Conservation (phyloP, 2,113 vertebrate genomes). For the Conger conger region DNA sequence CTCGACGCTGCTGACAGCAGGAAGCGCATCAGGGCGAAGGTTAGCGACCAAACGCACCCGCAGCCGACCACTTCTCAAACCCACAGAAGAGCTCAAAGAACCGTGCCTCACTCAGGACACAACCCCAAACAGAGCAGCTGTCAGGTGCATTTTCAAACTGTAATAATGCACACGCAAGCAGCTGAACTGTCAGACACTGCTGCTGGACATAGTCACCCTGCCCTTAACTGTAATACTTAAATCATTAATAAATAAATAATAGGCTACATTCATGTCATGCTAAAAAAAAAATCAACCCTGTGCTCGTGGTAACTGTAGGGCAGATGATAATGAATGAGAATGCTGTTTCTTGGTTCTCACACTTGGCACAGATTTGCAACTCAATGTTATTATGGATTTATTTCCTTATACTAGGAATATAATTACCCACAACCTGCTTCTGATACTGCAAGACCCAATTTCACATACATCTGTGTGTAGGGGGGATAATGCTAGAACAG, state of each 20-base stretch:
- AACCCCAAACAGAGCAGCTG: not conserved
- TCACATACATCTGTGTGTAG: not conserved
- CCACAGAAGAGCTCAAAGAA: not conserved
- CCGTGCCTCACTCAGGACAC: not conserved
- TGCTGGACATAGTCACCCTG: too few species aligned
- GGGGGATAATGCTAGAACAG: not conserved
- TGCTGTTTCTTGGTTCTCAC: not conserved
- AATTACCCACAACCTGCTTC: not conserved
- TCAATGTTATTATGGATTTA: not conserved
- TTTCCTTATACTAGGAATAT: not conserved
- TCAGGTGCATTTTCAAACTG: not conserved
- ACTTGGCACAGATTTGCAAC: too few species aligned
- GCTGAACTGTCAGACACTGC: not conserved
- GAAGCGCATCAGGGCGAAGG: slow-evolving; percentile 1
- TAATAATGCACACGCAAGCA: too few species aligned
- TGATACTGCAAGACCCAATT: not conserved
- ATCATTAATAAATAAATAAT: too few species aligned
- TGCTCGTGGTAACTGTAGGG: not conserved
- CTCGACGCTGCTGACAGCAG: not conserved
- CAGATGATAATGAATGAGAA: not conserved
- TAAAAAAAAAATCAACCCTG: too few species aligned
- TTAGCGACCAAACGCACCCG: not conserved
- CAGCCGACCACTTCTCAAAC: not conserved
- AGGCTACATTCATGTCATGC: too few species aligned
- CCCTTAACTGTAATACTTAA: too few species aligned